Base-by-base conservation (phyloP, 1,140 invertebrate genomes). In the Drosophila nasuta region DNA sequence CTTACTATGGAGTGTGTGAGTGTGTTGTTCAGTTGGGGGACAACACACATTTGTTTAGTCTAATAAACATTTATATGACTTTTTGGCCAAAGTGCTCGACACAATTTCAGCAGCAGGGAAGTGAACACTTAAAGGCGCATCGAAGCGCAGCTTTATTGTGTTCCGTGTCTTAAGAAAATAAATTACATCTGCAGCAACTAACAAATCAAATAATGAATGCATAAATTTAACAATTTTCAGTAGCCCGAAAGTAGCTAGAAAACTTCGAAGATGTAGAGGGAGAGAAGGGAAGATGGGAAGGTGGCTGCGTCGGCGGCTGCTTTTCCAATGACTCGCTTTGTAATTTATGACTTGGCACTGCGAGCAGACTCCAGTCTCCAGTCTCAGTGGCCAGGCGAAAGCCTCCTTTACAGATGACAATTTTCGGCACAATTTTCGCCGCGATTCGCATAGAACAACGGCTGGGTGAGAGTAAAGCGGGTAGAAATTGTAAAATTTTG, bases 191-290 rank as follows among this genome's bases (percentile, higher is more conserved):
- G 65, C 77, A 72, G 74, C 67, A 87, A 75, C 65, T 79, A 89
- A 88, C 83, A 88, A 88, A 88, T 88, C 83, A 88, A 88, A 75
- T 83, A 88, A 88, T 83, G 77, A 75, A 89, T 88, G 81, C 85
- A 88, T 88, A 89, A 89, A 88, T 88, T 88, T 74, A 83, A 83
- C 71, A 74, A 74, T 74, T 74, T 74, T 56, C 71, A 88, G 70
- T 85, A 85, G 81, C 83, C 77, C 54, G 65, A 72, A 88, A 88
- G 78, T 86, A 69, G 82, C 82, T 85, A 59, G 65, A 81, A 69
- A 82, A 41, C 65, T 66, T 46, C 3, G 13, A 17, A 35, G 58
- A 43, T 7, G 13, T 11, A 41, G 5, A n/a, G 2, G 11, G 8
- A 7, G 3, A 3, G 7, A 1, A 13, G 46, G 17, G 15, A 1